Conservation (phyloP, 2,113 vertebrate species). For the Thryonomys swinderianus region DNA sequence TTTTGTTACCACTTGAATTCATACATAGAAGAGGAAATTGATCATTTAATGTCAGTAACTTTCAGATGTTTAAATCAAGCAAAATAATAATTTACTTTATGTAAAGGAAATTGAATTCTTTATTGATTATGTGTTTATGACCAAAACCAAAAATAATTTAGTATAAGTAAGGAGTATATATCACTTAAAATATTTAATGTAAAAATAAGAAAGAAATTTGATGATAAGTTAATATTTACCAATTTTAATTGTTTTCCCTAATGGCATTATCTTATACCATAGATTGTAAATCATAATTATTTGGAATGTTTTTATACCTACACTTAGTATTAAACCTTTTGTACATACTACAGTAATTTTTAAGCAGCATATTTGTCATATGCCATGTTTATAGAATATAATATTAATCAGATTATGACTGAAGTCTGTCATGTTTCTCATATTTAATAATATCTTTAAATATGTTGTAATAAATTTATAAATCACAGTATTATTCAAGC, state of each 20-base stretch:
- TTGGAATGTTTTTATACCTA: neutral
- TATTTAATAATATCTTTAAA: neutral
- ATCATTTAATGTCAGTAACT: neutral
- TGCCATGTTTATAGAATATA: slow-evolving; percentile 2
- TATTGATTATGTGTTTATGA: neutral
- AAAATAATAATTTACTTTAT: neutral
- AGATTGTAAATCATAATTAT: neutral
- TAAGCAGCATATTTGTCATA: neutral
- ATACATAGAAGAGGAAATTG: neutral
- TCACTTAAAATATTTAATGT: neutral
- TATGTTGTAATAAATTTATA: neutral
- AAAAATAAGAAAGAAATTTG: neutral
- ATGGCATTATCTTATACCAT: neutral
- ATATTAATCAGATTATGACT: neutral
- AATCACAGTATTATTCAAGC: slow-evolving; percentile 2
- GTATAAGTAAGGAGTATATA: neutral
- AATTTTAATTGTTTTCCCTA: neutral
- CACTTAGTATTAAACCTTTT: neutral
- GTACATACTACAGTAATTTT: neutral
- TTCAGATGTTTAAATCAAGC: neutral
- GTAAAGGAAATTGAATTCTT: neutral
- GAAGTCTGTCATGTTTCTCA: neutral
- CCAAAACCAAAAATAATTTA: neutral
- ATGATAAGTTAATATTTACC: neutral
- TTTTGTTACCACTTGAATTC: neutral